Conservation (phyloP, 2,113 vertebrate species). For the Struthio camelus region DNA sequence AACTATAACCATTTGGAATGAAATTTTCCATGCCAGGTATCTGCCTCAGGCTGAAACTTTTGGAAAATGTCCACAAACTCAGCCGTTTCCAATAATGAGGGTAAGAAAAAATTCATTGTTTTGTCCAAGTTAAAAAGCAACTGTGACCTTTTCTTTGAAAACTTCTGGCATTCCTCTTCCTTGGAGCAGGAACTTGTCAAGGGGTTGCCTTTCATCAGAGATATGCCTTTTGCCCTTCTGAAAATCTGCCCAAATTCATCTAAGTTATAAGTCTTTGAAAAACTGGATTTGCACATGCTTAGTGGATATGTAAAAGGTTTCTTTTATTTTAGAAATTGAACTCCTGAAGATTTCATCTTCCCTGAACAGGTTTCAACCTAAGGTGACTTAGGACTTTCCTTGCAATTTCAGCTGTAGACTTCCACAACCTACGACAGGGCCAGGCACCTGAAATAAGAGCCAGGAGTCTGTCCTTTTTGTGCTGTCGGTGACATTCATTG, state of each 20-base stretch:
- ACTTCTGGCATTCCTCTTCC: slow-evolving; percentile 15
- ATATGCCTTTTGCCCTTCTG: slow-evolving; percentile 1
- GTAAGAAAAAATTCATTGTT: slow-evolving; percentile 63
- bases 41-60: slow-evolving; percentile 54
- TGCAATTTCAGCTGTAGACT: not conserved
- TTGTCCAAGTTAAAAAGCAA: slow-evolving; percentile 61
- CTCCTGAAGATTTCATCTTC: not conserved
- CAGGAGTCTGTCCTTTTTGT: not conserved
- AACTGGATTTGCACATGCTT: slow-evolving; percentile 1
- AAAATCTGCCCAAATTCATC: slow-evolving; percentile 1
- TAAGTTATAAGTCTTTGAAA: not conserved
- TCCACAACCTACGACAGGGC: not conserved
- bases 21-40: slow-evolving; percentile 68
- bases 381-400: not conserved
- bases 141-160: slow-evolving; percentile 61
- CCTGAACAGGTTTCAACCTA: not conserved
- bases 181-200: not conserved
- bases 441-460: not conserved
- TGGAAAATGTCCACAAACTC: slow-evolving; percentile 52
- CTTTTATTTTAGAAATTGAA: not conserved
- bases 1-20: slow-evolving; percentile 56
- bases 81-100: slow-evolving; percentile 54
- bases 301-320: not conserved
- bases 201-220: slow-evolving; percentile 23
- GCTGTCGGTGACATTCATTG: not conserved